Base-by-base conservation (phyloP, 2,888 invertebrate species). In the Polyploca ridens region DNA sequence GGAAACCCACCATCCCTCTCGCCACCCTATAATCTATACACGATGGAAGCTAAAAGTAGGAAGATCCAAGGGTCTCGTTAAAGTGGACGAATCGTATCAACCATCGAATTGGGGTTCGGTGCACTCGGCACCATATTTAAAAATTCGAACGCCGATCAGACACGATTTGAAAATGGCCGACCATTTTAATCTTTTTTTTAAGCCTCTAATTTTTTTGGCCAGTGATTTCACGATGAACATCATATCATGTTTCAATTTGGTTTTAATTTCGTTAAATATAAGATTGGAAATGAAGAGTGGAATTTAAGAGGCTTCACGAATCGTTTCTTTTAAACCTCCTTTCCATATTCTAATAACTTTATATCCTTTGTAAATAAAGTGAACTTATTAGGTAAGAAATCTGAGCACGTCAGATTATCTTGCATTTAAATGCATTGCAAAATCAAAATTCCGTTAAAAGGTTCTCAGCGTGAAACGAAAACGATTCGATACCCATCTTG, bases 81-180 rank as follows among this genome's bases (percentile, higher is more conserved):
- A 75, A 79, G 71, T 90, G 89, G 91, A 74, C 81, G 76, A n/a
- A 72, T 78, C 77, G 78, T 87, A 85, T 86, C 86, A 82, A 81
- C 82, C 85, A 88, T 86, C 84, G 85, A 78, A 89, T 83, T 81
- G 81, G 90, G 87, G 91, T 90, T 91, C 91, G 88, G 83, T 90
- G 93, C 90, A 91, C 91, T 90, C 89, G 81, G 81, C 86, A 89
- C 87, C 89, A 90, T 90, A 85, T 90, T 91, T 89, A 85, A 91
- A 89, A 91, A 83, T 54, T 90, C 88, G 86, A 91, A 89, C 83
- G 70, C 80, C 82, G 82, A 88, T 89, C 86, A 83, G 83, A 81
- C 79, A 78, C 76, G 78, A 85, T 82, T 87, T 74, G 72, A 91
- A 90, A 90, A 93, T 91, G 91, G 89, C 88, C 85, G 90, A 76